A percentile compares a stretch with the other conserved stretches of the same genome.
phyloP scores from a whole-genome alignment of 2,113 vertebrate genomes.

The Dicerorhinus sumatrensis region DNA sequence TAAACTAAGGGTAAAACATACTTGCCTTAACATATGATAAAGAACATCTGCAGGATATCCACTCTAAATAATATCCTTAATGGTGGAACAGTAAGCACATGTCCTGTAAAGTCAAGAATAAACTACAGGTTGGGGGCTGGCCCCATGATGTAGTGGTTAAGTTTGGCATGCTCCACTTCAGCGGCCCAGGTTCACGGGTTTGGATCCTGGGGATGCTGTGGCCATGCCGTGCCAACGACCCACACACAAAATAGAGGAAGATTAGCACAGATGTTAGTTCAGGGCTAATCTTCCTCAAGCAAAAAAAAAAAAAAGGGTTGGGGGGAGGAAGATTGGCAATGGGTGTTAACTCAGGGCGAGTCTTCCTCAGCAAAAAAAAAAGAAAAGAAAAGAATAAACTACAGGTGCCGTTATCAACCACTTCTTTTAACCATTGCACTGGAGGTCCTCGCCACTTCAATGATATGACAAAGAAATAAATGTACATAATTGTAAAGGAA shows the following conservation, averaged over 20 bases:
- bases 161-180: too few relatives aligned
- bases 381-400: background rate
- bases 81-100: background rate
- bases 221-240: too few relatives aligned
- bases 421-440: background rate
- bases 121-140: background rate
- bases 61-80: background rate
- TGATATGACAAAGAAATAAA: background rate
- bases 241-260: too few relatives aligned
- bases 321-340: too few relatives aligned
- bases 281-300: too few relatives aligned
- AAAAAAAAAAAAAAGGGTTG: too few relatives aligned
- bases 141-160: too few relatives aligned
- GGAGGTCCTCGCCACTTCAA: background rate
- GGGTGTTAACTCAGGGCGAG: too few relatives aligned
- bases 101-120: background rate
- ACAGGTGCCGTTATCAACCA: background rate
- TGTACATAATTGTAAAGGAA: background rate
- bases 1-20: background rate
- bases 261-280: too few relatives aligned
- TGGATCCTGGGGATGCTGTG: too few relatives aligned
- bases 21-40: background rate
- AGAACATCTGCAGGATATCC: background rate
- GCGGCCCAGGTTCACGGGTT: too few relatives aligned
- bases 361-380: too few relatives aligned